Conservation (phyloP, 2,888 invertebrate species). For the Syrista parreyssii region DNA sequence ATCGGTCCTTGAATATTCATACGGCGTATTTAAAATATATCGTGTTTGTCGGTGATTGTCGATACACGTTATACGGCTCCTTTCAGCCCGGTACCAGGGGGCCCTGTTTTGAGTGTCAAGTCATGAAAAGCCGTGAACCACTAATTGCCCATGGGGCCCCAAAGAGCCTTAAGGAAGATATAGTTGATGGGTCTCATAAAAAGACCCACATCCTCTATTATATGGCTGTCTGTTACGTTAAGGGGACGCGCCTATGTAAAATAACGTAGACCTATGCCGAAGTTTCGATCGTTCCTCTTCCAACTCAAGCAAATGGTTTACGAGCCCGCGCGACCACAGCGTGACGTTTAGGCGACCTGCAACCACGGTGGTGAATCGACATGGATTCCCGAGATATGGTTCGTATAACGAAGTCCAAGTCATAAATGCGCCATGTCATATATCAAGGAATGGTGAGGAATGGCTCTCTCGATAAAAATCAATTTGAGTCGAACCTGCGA, state of each 20-base stretch:
- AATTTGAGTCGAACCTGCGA: not conserved
- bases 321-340: constrained; percentile 14
- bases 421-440: constrained; percentile 7
- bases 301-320: constrained; percentile 9
- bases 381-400: constrained; percentile 14
- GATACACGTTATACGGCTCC: no score
- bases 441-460: not conserved
- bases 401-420: constrained; percentile 18
- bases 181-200: constrained; percentile 23
- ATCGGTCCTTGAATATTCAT: no score
- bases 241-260: constrained; percentile 18
- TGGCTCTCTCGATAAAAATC: not conserved
- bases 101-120: constrained; percentile 6
- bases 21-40: no score
- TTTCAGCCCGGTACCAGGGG: no score
- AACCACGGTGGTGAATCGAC: constrained; percentile 13
- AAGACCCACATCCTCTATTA: constrained; percentile 24
- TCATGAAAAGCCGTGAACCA: constrained; percentile 17
- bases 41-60: no score
- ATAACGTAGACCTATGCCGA: not conserved
- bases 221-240: constrained; percentile 15
- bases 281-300: no score
- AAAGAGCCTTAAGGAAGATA: constrained; percentile 16
- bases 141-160: constrained; percentile 16
- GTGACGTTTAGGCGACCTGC: constrained; percentile 13